Evolutionary conservation across 2,113 vertebrate species (phyloP), one percentile per base, ranked within the genome.

Genomic region (Oplegnathus fasciatus): DNA sequence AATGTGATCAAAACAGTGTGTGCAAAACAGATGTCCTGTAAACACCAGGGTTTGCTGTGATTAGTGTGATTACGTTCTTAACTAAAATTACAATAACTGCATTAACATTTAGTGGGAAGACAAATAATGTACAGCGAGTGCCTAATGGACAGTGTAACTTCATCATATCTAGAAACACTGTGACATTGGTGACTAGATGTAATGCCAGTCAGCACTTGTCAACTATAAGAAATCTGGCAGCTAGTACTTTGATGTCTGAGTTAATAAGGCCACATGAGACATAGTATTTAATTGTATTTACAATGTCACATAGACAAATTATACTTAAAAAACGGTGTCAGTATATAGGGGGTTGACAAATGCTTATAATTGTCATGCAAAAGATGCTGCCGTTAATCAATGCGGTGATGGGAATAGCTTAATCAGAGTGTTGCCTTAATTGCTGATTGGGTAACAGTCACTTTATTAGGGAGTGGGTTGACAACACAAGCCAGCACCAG

Each of bases 331-430:
- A 75, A 44, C 32, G 71, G 48, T 42, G 54, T 10, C 22, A 34
- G 46, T 64, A 32, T 78, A 34, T 37, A 48, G 13, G 2, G 28
- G 8, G 42, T 50, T 72, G 32, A 73, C 9, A 52, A 71, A 57
- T 76, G 34, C 5, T 24, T 65, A 0, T 57, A 61, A 77, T 54
- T 58, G 48, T 7, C 46, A 57, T 68, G 76, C 30, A 57, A 34
- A 71, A 37, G 7, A 73, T 44, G 32, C 13, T 10, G 50, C 4
- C 42, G 28, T 60, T 70, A 42, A 71, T 75, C 46, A 83, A 9
- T 24, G 28, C 28, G 40, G 54, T 76, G 26, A 75, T 82, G 34
- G 17, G 75, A 88, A 88, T 50, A 17, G 26, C 9, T 75, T 62
- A 55, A 70, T 70, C 76, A 76, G 11, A 9, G 9, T 18, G 37